phyloP scores from a whole-genome alignment of 2,797 vertebrate species.

The Tolypeutes matacus region DNA sequence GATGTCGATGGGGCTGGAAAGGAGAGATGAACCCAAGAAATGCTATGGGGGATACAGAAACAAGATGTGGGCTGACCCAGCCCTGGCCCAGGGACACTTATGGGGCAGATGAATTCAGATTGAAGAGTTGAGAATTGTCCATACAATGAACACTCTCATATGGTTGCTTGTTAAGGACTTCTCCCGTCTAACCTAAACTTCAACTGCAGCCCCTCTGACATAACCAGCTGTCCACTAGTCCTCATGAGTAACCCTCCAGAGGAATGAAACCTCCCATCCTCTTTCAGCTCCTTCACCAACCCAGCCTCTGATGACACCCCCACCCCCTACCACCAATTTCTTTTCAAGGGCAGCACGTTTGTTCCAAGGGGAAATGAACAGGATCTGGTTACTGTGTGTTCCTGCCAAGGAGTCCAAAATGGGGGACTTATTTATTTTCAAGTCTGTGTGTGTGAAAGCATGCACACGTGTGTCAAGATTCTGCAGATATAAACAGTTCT shows the following conservation, averaged over 20 bases:
- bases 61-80: neutral
- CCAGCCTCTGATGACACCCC: neutral
- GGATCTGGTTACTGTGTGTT: constrained; percentile 74
- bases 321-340: neutral
- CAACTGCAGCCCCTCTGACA: neutral
- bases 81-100: neutral
- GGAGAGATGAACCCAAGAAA: neutral
- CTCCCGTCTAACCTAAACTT: neutral
- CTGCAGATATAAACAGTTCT: constrained; percentile 79
- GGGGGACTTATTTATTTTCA: constrained; percentile 51
- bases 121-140: neutral
- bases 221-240: neutral
- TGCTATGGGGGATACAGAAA: neutral
- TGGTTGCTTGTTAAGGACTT: neutral
- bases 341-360: constrained; percentile 46
- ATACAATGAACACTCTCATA: fast-evolving
- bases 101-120: neutral
- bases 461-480: constrained; percentile 57
- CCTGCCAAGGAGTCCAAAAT: constrained; percentile 6
- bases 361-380: constrained; percentile 47
- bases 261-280: neutral
- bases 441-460: constrained; percentile 53
- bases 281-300: neutral
- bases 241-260: neutral
- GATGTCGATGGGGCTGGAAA: neutral